A percentile compares a stretch with the other conserved stretches of the same genome.
Conservation (phyloP, 2,797 vertebrate genomes). For the Thripadectes ignobilis region DNA sequence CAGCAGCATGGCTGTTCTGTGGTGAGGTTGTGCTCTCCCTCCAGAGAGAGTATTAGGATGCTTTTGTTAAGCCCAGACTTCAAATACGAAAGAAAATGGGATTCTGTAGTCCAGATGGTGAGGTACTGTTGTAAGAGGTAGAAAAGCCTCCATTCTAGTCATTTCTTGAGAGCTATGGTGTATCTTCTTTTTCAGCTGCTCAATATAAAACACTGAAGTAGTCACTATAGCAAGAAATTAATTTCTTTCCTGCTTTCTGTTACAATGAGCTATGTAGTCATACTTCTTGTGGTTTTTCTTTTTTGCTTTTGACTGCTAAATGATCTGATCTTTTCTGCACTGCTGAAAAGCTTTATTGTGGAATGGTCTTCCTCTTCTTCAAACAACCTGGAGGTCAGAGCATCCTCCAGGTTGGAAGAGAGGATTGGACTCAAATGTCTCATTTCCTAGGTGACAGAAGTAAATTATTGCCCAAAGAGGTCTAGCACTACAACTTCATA, state of each 20-base stretch:
- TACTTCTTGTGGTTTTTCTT: too few relatives aligned
- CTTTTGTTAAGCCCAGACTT: not conserved
- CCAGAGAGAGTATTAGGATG: not conserved
- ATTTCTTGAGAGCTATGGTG: conserved; percentile 53
- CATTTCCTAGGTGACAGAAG: not conserved
- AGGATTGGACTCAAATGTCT: not conserved
- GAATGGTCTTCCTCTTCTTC: not conserved
- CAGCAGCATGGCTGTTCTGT: not conserved
- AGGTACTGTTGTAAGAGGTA: not conserved
- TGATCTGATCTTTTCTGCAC: not conserved
- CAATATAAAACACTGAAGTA: not conserved
- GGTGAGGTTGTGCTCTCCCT: not conserved
- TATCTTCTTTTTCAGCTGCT: not conserved
- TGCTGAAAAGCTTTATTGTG: not conserved
- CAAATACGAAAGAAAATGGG: not conserved
- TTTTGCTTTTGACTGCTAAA: not conserved
- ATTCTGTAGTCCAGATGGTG: not conserved
- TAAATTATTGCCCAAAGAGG: not conserved
- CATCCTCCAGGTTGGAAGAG: not conserved
- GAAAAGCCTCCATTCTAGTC: not conserved
- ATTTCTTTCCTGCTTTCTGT: not conserved
- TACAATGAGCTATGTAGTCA: not conserved
- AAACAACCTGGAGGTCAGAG: not conserved
- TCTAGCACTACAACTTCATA: not conserved
- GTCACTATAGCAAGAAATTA: not conserved